These are phyloP conservation scores for Tenebrio molitor DNA, from an alignment of 1,140 invertebrate species.

Conservation along the genomic window DNA sequence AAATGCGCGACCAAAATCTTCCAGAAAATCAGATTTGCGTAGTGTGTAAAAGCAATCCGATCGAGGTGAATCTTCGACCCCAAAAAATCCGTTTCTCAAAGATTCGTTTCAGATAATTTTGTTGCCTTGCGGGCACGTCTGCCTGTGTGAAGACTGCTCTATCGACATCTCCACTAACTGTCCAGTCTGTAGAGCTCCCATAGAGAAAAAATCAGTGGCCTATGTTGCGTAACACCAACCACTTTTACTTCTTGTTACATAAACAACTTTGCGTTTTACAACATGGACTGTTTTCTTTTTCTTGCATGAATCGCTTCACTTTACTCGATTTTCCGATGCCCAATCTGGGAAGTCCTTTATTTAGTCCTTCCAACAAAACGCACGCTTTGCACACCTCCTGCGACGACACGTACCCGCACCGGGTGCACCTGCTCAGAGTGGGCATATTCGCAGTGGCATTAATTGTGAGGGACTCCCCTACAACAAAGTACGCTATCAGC, in stretches of 20 bases:
- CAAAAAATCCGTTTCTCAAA: slow-evolving; percentile 35
- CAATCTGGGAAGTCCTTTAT: slow-evolving; percentile 89
- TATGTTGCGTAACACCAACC: slow-evolving; percentile 73
- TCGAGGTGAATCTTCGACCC: slow-evolving; percentile 70
- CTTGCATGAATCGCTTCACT: slow-evolving; percentile 74
- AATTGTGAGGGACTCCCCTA: slow-evolving; percentile 88
- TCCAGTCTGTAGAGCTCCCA: slow-evolving; percentile 79
- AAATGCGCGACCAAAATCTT: slow-evolving; percentile 74
- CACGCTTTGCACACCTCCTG: slow-evolving; percentile 98
- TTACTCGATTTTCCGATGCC: slow-evolving; percentile 90
- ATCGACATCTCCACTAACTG: slow-evolving; percentile 76
- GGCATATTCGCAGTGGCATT: slow-evolving; percentile 88
- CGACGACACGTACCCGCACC: slow-evolving; percentile 97
- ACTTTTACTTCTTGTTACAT: slow-evolving; percentile 39
- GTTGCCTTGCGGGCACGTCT: slow-evolving; percentile 86
- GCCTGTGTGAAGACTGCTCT: slow-evolving; percentile 86
- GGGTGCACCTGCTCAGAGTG: slow-evolving; percentile 81
- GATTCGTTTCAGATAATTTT: slow-evolving; percentile 77
- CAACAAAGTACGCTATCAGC: slow-evolving; percentile 59
- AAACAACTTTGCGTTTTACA: slow-evolving; percentile 39
- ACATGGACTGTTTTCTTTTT: slow-evolving; percentile 50
- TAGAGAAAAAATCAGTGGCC: slow-evolving; percentile 76
- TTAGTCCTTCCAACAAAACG: slow-evolving; percentile 94
- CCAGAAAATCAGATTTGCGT: slow-evolving; percentile 80
- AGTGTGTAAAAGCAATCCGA: slow-evolving; percentile 82